Conservation (phyloP, 2,797 vertebrate species). For the Botia almorhae region DNA sequence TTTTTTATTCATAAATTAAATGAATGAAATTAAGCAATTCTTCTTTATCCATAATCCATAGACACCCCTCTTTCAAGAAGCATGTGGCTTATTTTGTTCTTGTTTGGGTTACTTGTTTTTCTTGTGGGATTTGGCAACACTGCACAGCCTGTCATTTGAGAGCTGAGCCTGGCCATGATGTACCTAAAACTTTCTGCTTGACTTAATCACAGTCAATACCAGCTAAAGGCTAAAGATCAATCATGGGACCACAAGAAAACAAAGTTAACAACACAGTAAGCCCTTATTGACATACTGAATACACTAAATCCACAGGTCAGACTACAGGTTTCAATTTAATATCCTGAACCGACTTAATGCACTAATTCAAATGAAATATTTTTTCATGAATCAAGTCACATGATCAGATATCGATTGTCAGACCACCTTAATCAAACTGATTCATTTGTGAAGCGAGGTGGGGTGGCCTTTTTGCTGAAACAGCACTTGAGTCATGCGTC, state of each 20-base stretch:
- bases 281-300: constrained; percentile 14
- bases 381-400: background rate
- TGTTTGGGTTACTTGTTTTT: background rate
- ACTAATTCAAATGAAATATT: constrained; percentile 4
- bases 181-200: background rate
- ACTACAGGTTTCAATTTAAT: background rate
- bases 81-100: background rate
- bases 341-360: background rate
- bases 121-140: background rate
- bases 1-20: too few relatives aligned
- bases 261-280: constrained; percentile 23
- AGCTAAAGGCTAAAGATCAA: constrained; percentile 15
- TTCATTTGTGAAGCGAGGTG: constrained; percentile 14
- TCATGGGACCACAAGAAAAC: constrained; percentile 23
- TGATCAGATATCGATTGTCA: constrained; percentile 19
- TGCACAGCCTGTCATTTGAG: background rate
- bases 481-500: constrained; percentile 5
- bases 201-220: constrained; percentile 31
- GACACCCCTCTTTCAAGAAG: too few relatives aligned
- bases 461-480: constrained; percentile 22
- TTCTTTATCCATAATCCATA: background rate
- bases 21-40: background rate
- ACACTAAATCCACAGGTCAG: constrained; percentile 24
- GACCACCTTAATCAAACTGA: constrained; percentile 20
- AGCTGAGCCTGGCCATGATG: background rate